phyloP scores from a whole-genome alignment of 2,888 invertebrate genomes.

The Diadegma fenestrale region DNA sequence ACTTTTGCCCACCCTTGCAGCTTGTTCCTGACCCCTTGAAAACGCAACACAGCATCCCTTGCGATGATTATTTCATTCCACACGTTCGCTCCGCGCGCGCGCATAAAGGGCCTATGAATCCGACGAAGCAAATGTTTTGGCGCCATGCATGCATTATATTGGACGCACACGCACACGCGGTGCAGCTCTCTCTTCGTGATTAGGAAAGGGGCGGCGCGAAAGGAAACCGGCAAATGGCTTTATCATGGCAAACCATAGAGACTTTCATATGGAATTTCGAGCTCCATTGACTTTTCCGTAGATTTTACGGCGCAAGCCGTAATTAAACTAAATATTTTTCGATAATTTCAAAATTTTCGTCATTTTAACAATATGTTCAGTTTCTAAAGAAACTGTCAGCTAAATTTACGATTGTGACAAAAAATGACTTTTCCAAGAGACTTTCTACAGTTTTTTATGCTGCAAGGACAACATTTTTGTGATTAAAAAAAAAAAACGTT shows the following conservation, averaged over 20 bases:
- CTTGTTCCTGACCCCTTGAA: constrained; percentile 42
- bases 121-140: constrained; percentile 21
- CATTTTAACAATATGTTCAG: no score
- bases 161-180: background rate
- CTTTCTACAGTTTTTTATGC: no score
- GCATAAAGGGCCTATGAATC: constrained; percentile 19
- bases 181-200: constrained; percentile 27
- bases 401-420: no score
- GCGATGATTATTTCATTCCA: constrained; percentile 66
- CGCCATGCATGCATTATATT: background rate
- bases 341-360: no score
- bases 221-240: constrained; percentile 15
- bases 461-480: no score
- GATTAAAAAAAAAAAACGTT: no score
- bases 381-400: no score
- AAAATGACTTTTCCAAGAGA: no score
- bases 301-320: no score
- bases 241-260: constrained; percentile 31
- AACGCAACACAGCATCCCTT: constrained; percentile 56
- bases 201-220: background rate
- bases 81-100: constrained; percentile 8
- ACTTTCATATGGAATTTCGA: no score
- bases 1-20: constrained; percentile 16
- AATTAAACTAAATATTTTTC: no score
- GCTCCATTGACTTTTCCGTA: background rate